Conservation (phyloP, 2,888 invertebrate genomes). For the Volucella bombylans region DNA sequence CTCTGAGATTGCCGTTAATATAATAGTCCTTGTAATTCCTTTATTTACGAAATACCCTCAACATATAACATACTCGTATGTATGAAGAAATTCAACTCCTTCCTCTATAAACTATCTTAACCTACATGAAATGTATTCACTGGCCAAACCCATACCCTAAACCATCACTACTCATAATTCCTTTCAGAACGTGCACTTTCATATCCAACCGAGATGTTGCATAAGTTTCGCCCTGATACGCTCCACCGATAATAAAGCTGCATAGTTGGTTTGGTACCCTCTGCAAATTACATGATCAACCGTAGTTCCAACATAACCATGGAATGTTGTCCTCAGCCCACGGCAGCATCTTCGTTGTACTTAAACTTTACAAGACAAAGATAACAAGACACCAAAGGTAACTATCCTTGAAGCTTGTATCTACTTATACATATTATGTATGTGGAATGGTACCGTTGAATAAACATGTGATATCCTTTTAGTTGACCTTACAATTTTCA, state of each 20-base stretch:
- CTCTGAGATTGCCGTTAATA: conserved; percentile 2
- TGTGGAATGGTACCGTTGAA: conserved; percentile 38
- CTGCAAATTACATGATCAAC: conserved; percentile 58
- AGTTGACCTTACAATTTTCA: conserved; percentile 68
- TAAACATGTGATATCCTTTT: conserved; percentile 68
- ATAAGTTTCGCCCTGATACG: conserved; percentile 28
- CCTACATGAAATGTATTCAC: not conserved
- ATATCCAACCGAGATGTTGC: conserved; percentile 31
- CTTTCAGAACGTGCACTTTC: conserved; percentile 2
- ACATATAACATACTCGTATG: no score
- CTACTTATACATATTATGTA: not conserved
- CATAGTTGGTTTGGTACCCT: conserved; percentile 21
- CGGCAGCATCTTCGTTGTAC: not conserved
- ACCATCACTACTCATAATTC: conserved; percentile 9
- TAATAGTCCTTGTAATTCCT: conserved; percentile 6
- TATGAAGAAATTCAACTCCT: not conserved
- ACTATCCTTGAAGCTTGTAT: conserved; percentile 15
- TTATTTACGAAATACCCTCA: conserved; percentile 38
- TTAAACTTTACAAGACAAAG: conserved; percentile 35
- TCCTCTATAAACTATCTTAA: not conserved
- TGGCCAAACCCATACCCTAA: not conserved
- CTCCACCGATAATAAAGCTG: conserved; percentile 44
- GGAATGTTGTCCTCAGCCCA: conserved; percentile 1
- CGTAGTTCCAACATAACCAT: conserved; percentile 42
- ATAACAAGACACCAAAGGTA: conserved; percentile 39